Conservation (phyloP, 2,113 vertebrate genomes). For the Formicarius rufipectus region DNA sequence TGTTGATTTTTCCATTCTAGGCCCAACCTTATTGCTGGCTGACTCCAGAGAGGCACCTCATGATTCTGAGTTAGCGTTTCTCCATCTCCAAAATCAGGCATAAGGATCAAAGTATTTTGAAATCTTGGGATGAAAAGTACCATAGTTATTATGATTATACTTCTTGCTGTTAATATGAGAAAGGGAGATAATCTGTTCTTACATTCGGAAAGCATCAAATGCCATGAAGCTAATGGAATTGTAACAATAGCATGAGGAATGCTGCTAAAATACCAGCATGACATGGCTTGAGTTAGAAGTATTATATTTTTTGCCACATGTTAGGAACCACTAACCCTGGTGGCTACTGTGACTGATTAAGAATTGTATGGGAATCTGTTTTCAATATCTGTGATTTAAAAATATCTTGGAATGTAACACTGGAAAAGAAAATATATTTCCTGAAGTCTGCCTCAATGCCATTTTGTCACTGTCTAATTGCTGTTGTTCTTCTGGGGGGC, state of each 20-base stretch:
- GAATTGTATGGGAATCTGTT: slow-evolving; percentile 53
- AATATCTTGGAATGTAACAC: slow-evolving; percentile 47
- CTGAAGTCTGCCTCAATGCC: background rate
- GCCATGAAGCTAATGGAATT: background rate
- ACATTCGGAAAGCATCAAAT: slow-evolving; percentile 4
- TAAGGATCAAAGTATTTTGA: background rate
- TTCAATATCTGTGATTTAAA: slow-evolving; percentile 53
- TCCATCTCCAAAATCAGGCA: background rate
- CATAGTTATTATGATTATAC: background rate
- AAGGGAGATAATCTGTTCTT: background rate
- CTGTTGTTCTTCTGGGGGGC: background rate
- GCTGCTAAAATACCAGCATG: slow-evolving; percentile 41
- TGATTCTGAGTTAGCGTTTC: background rate
- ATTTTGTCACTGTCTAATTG: background rate
- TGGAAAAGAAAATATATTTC: slow-evolving; percentile 44
- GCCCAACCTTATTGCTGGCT: background rate
- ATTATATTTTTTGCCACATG: slow-evolving; percentile 41
- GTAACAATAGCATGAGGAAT: slow-evolving; percentile 57
- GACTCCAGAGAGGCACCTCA: background rate
- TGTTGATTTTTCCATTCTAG: background rate
- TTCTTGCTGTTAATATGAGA: background rate
- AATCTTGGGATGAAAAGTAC: background rate
- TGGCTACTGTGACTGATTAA: slow-evolving; percentile 58
- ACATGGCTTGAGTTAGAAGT: slow-evolving; percentile 47
- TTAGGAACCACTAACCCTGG: slow-evolving; percentile 29